phyloP scores from a whole-genome alignment of 2,113 vertebrate genomes.

The Myanophis thanlyinensis region DNA sequence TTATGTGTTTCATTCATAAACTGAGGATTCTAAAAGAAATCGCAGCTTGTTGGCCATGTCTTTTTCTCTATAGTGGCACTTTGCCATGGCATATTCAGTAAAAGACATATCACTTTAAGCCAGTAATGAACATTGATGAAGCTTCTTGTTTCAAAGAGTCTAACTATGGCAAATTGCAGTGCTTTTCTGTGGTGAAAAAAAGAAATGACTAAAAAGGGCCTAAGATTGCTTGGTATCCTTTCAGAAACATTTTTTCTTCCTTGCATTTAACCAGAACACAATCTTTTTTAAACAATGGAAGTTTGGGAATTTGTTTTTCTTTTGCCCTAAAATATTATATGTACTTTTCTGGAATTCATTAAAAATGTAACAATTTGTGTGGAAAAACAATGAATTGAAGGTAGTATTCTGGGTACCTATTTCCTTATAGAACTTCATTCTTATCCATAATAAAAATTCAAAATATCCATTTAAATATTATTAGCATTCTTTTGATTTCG shows the following conservation, averaged over 20 bases:
- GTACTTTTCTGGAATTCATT: background rate
- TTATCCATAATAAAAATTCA: slow-evolving; percentile 50
- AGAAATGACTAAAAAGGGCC: background rate
- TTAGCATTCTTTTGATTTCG: background rate
- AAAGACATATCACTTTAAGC: slow-evolving; percentile 4
- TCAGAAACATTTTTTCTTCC: background rate
- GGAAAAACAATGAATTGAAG: background rate
- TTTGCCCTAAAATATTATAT: slow-evolving; percentile 8
- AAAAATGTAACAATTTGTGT: background rate
- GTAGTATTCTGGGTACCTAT: slow-evolving; percentile 46
- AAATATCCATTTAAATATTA: slow-evolving; percentile 58
- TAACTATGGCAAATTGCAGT: slow-evolving; percentile 11
- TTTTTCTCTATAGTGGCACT: slow-evolving; percentile 26
- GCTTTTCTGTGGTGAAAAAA: slow-evolving; percentile 15
- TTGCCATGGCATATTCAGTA: slow-evolving; percentile 21
- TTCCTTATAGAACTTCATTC: slow-evolving; percentile 24
- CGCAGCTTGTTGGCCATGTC: slow-evolving; percentile 21
- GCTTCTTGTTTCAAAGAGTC: background rate
- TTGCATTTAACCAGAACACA: background rate
- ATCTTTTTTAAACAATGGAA: background rate
- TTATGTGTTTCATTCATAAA: slow-evolving; percentile 10
- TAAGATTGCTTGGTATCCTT: slow-evolving; percentile 4
- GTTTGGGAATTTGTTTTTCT: background rate
- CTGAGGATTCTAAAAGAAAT: slow-evolving; percentile 36
- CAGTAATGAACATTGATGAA: background rate